phyloP scores from a whole-genome alignment of 2,113 vertebrate genomes.

The Tor tambroides region DNA sequence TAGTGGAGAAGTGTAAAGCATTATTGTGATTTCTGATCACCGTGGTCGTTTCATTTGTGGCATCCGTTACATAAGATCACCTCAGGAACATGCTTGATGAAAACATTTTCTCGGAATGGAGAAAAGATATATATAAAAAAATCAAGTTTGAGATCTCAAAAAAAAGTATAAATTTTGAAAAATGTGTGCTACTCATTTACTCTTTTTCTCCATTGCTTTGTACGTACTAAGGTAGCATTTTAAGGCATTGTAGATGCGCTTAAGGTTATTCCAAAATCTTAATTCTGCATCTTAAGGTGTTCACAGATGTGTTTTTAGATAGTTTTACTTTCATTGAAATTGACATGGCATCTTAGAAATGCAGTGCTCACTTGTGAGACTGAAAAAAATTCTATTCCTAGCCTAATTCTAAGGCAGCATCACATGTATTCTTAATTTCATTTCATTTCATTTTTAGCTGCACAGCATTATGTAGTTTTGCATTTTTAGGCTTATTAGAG shows the following conservation, averaged over 20 bases:
- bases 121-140: background rate
- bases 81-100: background rate
- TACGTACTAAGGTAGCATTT: background rate
- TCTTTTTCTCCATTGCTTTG: background rate
- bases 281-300: background rate
- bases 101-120: background rate
- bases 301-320: background rate
- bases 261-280: background rate
- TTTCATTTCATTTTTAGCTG: background rate
- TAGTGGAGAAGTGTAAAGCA: constrained; percentile 37
- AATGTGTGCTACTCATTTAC: background rate
- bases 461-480: background rate
- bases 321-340: background rate
- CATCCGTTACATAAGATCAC: background rate
- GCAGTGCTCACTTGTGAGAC: background rate
- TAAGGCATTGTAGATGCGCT: background rate
- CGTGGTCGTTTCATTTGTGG: background rate
- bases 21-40: background rate
- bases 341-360: background rate
- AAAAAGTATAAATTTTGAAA: background rate
- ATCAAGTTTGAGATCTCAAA: background rate
- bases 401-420: background rate
- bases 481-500: background rate
- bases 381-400: background rate
- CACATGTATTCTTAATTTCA: background rate